Evolutionary conservation across 2,797 vertebrate species (phyloP), one percentile per base, ranked within the genome.

Genomic region (Myripristis murdjan): DNA sequence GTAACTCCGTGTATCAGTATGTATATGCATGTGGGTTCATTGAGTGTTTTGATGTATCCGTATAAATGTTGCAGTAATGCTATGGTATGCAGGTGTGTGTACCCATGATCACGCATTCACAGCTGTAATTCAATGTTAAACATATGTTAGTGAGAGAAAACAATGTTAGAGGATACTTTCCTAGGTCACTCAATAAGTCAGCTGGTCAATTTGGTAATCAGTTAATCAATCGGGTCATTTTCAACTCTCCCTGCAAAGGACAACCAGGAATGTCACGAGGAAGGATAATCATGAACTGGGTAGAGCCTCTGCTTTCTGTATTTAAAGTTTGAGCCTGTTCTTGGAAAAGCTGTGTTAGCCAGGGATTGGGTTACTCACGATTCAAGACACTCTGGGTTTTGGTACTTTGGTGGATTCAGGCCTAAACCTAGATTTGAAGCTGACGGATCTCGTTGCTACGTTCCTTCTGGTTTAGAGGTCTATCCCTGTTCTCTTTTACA

Each of bases 381-480:
- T 31, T 84, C 67, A 78, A 89, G 81, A 79, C 85, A 68, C 81
- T 74, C 67, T 61, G 83, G 85, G 87, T 85, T 65, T 88, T 73
- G 63, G 64, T 70, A 59, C 82, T 71, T 80, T n/a, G 70, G 75
- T 82, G 87, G 84, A 84, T 87, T 83, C 79, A 72, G 81, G 78
- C 73, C 70, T 90, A 85, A 88, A 85, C 80, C 68, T 82, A 81
- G 75, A 88, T 89, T 89, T 82, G 63, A 80, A 81, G 79, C 80
- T 86, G 83, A 90, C 83, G 70, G 73, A 75, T 88, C 60, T 82
- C 55, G 85, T 85, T 84, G 77, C 79, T 62, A 70, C 77, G 72
- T 74, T 62, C 77, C 82, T 74, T 70, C 79, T 75, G 75, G 72
- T 81, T 54, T 66, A 77, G 79, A 79, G 63, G 79, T 78, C 81